Percentiles rank a stretch among this genome's conserved stretches.
phyloP scores from a whole-genome alignment of 1,140 invertebrate genomes.

The Drosophila orosa region DNA sequence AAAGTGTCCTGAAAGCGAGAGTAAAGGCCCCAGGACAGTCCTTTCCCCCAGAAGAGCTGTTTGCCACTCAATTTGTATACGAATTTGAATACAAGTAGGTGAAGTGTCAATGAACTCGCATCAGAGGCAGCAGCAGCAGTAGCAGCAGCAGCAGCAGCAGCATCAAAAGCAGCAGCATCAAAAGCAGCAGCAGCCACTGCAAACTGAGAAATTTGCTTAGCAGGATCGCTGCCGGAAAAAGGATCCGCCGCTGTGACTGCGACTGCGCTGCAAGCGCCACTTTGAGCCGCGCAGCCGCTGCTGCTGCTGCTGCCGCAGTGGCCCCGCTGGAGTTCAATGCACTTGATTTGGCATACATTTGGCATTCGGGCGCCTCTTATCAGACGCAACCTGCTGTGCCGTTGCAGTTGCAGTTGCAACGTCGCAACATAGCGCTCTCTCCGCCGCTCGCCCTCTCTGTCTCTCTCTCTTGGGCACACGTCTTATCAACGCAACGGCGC shows the following conservation, averaged over 20 bases:
- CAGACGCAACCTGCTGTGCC: slow-evolving; percentile 50
- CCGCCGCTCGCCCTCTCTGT: not conserved
- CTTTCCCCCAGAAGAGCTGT: not conserved
- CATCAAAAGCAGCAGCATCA: not conserved
- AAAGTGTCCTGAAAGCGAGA: slow-evolving; percentile 15
- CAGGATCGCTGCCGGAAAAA: slow-evolving; percentile 27
- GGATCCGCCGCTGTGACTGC: not conserved
- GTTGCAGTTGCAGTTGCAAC: slow-evolving; percentile 38
- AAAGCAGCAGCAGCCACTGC: not conserved
- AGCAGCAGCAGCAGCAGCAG: not conserved
- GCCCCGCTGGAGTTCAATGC: slow-evolving; percentile 65
- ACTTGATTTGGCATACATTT: slow-evolving; percentile 77
- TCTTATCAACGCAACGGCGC: slow-evolving; percentile 45
- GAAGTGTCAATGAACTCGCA: slow-evolving; percentile 81
- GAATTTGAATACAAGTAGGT: slow-evolving; percentile 76
- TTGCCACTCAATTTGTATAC: slow-evolving; percentile 22
- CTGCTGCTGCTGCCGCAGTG: slow-evolving; percentile 15
- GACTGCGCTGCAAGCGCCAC: slow-evolving; percentile 11
- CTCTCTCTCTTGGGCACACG: not conserved
- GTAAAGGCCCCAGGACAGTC: not conserved
- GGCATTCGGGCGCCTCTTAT: slow-evolving; percentile 51
- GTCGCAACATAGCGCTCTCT: not conserved
- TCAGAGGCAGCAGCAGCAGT: slow-evolving; percentile 26
- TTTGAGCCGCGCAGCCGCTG: not conserved
- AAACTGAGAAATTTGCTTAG: slow-evolving; percentile 7